Evolutionary conservation across 1,140 invertebrate genomes (phyloP).

Genomic region (Drosophila asahinai): DNA sequence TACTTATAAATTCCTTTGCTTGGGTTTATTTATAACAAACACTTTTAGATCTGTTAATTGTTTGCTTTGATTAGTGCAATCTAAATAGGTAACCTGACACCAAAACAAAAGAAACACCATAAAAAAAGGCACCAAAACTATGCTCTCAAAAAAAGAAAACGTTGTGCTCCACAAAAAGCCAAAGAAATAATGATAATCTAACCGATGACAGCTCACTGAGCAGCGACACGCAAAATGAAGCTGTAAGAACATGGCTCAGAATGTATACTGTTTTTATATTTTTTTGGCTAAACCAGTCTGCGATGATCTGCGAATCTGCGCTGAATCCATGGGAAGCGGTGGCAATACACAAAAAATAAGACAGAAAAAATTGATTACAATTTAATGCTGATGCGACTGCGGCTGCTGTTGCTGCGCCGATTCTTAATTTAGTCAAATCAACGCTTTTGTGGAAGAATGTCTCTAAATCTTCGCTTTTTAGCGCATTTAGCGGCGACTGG

Average conservation of each 20-base stretch:
- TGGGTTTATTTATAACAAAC: slow-evolving; percentile 32
- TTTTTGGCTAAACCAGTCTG: slow-evolving; percentile 63
- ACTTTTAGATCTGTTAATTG: slow-evolving; percentile 51
- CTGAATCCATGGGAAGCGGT: slow-evolving; percentile 53
- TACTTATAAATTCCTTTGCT: slow-evolving; percentile 23
- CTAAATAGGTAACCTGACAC: slow-evolving; percentile 45
- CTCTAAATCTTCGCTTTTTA: slow-evolving; percentile 63
- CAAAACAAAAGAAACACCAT: slow-evolving; percentile 21
- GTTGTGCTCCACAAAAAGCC: slow-evolving; percentile 13
- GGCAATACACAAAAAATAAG: slow-evolving; percentile 28
- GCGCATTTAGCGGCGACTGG: slow-evolving; percentile 55
- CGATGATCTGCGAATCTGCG: slow-evolving; percentile 40
- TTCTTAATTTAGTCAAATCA: slow-evolving; percentile 76
- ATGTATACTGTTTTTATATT: slow-evolving; percentile 8
- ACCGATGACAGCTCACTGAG: slow-evolving; percentile 62
- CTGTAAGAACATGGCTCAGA: slow-evolving; percentile 48
- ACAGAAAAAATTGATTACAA: slow-evolving; percentile 70
- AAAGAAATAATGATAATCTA: slow-evolving; percentile 50
- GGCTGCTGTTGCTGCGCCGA: slow-evolving; percentile 29
- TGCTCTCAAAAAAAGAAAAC: slow-evolving; percentile 9
- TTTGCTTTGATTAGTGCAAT: slow-evolving; percentile 45
- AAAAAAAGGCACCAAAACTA: slow-evolving; percentile 19
- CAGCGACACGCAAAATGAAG: slow-evolving; percentile 52
- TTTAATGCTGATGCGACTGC: slow-evolving; percentile 52
- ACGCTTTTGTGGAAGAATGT: slow-evolving; percentile 68